Evolutionary conservation across 2,888 invertebrate genomes (phyloP), one percentile per base, ranked within the genome.

Genomic region (Bimastos eiseni): DNA sequence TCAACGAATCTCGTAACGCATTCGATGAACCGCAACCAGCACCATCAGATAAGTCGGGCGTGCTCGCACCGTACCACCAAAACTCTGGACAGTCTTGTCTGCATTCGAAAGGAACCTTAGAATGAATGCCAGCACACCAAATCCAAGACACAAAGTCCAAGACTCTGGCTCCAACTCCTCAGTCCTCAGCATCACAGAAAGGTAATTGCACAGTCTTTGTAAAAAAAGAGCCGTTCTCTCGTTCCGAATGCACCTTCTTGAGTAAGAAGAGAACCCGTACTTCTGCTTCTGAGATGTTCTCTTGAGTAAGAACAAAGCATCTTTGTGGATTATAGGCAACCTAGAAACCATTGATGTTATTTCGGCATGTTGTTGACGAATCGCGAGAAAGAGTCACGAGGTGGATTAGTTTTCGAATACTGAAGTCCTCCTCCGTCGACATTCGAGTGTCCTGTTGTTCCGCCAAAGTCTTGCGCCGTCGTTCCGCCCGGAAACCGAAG

Each of bases 401-500:
- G n/a, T 37, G 36, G 93, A 94, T 93, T 94, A 95, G 92, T 94
- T 94, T 83, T 44, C 36, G 44, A 84, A 70, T 83, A 33, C n/a
- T 89, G 44, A 24, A 83, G 70, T 5, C 83, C 41, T 5, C 83
- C 41, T 11, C 41, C 96, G 94, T 84, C 90, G 33, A 44, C 88
- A 24, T 55, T 19, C 33, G 90, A 34, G 86, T 37, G 34, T 36
- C 38, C 84, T 1, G 37, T 34, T 0, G 24, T 15, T 21, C 86
- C 17, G 36, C 34, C 34, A 44, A n/a, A 90, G 34, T 90, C 90
- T 4, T 44, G 33, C 24, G n/a, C 30, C n/a, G n/a, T 21, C n/a
- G 86, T 37, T 37, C 86, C 86, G 86, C 24, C 36, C 49, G 38
- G n/a, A 33, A 88, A 90, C 88, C 90, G 37, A 38, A 90, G 34